These are phyloP conservation scores for Rhombomys opimus DNA, from an alignment of 2,113 vertebrate genomes.

Conservation along the genomic window DNA sequence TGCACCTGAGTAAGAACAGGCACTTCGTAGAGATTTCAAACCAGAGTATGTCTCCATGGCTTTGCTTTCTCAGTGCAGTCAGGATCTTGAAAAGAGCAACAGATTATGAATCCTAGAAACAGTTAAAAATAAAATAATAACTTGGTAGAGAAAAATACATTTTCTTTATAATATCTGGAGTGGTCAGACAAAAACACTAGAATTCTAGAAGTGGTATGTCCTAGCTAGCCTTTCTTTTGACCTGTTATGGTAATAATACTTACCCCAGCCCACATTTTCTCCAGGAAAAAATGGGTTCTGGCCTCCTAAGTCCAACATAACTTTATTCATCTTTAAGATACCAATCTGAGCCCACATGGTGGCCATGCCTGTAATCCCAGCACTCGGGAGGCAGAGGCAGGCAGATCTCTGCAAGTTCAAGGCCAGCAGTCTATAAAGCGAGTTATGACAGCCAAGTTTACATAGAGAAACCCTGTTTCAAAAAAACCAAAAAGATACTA, in stretches of 20 bases:
- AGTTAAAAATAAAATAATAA: neutral
- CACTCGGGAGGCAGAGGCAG: no score
- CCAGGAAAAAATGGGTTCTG: neutral
- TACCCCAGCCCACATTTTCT: neutral
- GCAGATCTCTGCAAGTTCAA: no score
- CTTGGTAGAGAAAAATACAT: fast-evolving
- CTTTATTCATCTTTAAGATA: neutral
- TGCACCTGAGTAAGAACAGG: neutral
- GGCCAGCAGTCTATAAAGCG: no score
- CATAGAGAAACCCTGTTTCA: no score
- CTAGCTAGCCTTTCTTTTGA: neutral
- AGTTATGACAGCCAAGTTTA: no score
- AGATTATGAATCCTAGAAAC: neutral
- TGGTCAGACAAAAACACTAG: neutral
- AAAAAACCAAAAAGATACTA: neutral
- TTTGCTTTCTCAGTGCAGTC: neutral
- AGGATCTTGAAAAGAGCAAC: neutral
- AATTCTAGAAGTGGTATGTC: neutral
- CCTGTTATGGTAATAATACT: neutral
- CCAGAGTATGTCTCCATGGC: neutral
- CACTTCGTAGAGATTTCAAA: neutral
- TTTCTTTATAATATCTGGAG: neutral
- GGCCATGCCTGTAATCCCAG: no score
- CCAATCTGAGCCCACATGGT: neutral
- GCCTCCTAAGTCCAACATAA: neutral